Evolutionary conservation across 2,888 invertebrate genomes (phyloP).

Genomic region (Villa cingulata): DNA sequence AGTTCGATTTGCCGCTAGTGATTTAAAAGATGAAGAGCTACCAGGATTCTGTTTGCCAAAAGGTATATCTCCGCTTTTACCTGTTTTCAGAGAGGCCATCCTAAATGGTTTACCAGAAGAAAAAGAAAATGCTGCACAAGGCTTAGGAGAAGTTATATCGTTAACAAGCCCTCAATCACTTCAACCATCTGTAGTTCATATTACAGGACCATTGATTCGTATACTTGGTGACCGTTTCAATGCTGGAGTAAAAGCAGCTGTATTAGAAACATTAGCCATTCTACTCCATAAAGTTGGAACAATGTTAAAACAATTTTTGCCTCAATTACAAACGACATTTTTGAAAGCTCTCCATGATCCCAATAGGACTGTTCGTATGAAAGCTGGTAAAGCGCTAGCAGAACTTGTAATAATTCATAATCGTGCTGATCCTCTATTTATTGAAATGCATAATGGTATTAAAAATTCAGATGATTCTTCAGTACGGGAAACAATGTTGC

Average conservation of each 20-base stretch:
- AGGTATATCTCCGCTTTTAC: slow-evolving; percentile 85
- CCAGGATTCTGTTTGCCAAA: slow-evolving; percentile 92
- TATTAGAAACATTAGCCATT: slow-evolving; percentile 83
- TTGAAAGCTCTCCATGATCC: slow-evolving; percentile 87
- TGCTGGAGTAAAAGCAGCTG: slow-evolving; percentile 88
- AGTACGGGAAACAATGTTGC: slow-evolving; percentile 81
- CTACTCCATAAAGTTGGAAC: slow-evolving; percentile 88
- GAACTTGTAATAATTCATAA: slow-evolving; percentile 84
- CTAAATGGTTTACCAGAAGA: slow-evolving; percentile 89
- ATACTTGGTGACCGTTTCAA: slow-evolving; percentile 93
- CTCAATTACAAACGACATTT: slow-evolving; percentile 97
- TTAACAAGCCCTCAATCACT: slow-evolving; percentile 71
- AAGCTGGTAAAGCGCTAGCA: slow-evolving; percentile 77
- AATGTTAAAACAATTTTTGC: slow-evolving; percentile 93
- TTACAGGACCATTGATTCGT: slow-evolving; percentile 95
- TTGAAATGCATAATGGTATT: slow-evolving; percentile 77
- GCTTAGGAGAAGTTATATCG: slow-evolving; percentile 52
- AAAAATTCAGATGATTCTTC: slow-evolving; percentile 72
- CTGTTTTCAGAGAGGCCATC: slow-evolving; percentile 92
- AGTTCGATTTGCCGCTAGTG: slow-evolving; percentile 77
- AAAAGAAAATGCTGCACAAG: slow-evolving; percentile 90
- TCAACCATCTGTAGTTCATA: slow-evolving; percentile 90
- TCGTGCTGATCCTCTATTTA: slow-evolving; percentile 87
- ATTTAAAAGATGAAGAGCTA: slow-evolving; percentile 61
- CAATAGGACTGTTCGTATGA: slow-evolving; percentile 72